Evolutionary conservation across 2,113 vertebrate genomes (phyloP).

Genomic region (Prinia subflava): DNA sequence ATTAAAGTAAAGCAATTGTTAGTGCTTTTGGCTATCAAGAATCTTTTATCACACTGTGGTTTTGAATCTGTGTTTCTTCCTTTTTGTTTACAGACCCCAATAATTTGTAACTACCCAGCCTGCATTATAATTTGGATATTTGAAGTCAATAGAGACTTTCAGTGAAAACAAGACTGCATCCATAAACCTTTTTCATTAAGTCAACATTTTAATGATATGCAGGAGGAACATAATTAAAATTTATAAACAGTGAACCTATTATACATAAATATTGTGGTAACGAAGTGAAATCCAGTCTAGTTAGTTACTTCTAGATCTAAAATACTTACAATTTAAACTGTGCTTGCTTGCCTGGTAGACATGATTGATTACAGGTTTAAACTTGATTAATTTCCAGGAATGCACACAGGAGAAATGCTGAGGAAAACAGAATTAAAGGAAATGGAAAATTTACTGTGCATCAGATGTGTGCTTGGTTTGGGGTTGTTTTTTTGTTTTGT

Average conservation of each 20-base stretch:
- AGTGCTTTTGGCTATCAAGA: background rate
- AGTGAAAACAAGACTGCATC: background rate
- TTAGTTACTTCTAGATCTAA: background rate
- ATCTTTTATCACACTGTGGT: background rate
- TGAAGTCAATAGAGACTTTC: background rate
- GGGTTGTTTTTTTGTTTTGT: background rate
- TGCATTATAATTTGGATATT: background rate
- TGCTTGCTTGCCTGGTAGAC: slow-evolving; percentile 1
- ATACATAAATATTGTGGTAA: slow-evolving; percentile 19
- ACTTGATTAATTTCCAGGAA: slow-evolving; percentile 60
- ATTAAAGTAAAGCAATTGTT: background rate
- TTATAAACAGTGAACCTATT: background rate
- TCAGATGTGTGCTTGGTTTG: background rate
- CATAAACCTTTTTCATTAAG: background rate
- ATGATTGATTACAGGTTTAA: slow-evolving; percentile 52
- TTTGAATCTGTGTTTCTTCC: background rate
- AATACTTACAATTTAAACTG: slow-evolving; percentile 12
- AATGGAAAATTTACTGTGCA: background rate
- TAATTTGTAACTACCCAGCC: background rate
- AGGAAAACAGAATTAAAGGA: slow-evolving; percentile 20
- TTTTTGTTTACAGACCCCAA: background rate
- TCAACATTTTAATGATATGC: background rate
- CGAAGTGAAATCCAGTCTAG: background rate
- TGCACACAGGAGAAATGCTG: background rate
- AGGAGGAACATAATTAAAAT: background rate